phyloP scores from a whole-genome alignment of 2,888 invertebrate species.

The Nemurella pictetii region DNA sequence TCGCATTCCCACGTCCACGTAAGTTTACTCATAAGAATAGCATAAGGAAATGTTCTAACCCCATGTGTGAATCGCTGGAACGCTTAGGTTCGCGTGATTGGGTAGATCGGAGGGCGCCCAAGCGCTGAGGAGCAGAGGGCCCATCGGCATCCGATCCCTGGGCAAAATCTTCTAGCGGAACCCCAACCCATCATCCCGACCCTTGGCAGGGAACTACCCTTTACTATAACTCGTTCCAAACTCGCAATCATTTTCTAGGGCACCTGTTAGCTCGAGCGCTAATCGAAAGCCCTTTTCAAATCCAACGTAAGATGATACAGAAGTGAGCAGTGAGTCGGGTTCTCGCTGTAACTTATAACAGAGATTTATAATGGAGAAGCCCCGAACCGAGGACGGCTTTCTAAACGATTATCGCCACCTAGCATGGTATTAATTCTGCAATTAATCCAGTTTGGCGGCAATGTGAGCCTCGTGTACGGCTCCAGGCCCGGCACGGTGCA shows the following conservation, averaged over 20 bases:
- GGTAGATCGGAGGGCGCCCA: not conserved
- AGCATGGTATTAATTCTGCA: not conserved
- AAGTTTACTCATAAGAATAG: slow-evolving; percentile 43
- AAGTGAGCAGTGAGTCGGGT: not conserved
- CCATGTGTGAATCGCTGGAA: not conserved
- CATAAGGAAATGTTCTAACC: not conserved
- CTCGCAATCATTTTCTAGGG: not conserved
- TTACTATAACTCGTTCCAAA: not conserved
- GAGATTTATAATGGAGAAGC: not conserved
- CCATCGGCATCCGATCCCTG: not conserved
- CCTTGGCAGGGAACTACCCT: not conserved
- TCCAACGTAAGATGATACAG: not conserved
- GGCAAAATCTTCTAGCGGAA: not conserved
- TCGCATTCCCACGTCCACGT: slow-evolving; percentile 67
- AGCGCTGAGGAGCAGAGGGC: not conserved
- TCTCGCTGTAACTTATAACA: not conserved
- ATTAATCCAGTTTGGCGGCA: not conserved
- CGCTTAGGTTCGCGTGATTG: not conserved
- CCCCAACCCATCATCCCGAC: not conserved
- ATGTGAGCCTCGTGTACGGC: not conserved
- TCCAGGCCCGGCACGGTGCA: not conserved
- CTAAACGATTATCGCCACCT: not conserved
- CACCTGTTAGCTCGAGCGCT: not conserved
- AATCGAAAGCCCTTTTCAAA: not conserved
- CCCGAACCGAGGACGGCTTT: not conserved